Evolutionary conservation across 2,888 invertebrate species (phyloP).

Genomic region (Lysandra coridon): DNA sequence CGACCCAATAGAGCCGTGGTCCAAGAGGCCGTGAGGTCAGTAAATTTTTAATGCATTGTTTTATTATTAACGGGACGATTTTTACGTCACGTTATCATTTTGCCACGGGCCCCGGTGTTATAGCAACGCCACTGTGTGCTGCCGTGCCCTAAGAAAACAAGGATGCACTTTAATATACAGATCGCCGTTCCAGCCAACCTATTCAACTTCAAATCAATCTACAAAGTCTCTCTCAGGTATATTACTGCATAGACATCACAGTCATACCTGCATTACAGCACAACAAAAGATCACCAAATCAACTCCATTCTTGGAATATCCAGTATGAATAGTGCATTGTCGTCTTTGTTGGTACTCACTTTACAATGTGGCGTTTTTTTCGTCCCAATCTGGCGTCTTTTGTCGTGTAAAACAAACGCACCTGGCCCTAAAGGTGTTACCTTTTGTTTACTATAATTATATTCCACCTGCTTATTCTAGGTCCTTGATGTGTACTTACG

Average conservation of each 20-base stretch:
- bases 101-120: too few relatives aligned
- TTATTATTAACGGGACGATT: too few relatives aligned
- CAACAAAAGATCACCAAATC: conserved; percentile 27
- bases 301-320: conserved; percentile 14
- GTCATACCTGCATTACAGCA: neutral
- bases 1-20: too few relatives aligned
- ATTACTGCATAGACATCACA: neutral
- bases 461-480: conserved; percentile 42
- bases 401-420: conserved; percentile 48
- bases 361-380: conserved; percentile 20
- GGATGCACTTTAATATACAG: neutral
- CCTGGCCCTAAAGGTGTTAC: conserved; percentile 54
- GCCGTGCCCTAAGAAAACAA: too few relatives aligned
- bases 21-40: too few relatives aligned
- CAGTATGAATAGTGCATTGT: conserved; percentile 12
- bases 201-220: neutral
- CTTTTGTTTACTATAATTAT: conserved; percentile 62
- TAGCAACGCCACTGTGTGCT: too few relatives aligned
- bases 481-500: neutral
- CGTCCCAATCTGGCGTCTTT: conserved; percentile 31
- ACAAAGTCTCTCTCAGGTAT: neutral
- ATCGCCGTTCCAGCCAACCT: neutral
- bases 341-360: conserved; percentile 8
- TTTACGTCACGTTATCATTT: too few relatives aligned
- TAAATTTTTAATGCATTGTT: too few relatives aligned